phyloP scores from a whole-genome alignment of 2,888 invertebrate genomes.

The Ferdinandea cuprea region DNA sequence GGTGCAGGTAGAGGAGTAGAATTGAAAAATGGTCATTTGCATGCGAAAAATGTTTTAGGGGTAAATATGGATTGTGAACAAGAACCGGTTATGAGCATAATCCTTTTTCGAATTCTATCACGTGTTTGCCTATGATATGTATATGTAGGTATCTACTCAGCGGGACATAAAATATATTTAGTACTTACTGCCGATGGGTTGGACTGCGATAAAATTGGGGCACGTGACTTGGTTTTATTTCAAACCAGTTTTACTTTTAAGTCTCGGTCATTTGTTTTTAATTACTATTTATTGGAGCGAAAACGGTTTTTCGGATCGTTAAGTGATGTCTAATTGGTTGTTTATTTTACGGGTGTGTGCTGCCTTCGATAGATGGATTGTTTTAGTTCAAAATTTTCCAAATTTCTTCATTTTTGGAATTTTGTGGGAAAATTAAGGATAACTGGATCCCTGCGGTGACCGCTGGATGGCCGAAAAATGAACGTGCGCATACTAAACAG shows the following conservation, averaged over 20 bases:
- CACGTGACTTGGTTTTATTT: not conserved
- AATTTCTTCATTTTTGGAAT: no score
- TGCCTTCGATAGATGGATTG: no score
- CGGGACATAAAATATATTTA: not conserved
- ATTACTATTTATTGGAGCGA: not conserved
- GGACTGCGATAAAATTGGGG: not conserved
- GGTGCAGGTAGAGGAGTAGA: slow-evolving; percentile 4
- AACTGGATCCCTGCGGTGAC: no score
- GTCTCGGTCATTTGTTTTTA: not conserved
- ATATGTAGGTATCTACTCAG: not conserved
- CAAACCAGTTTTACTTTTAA: not conserved
- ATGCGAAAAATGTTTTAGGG: not conserved
- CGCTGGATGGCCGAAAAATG: no score
- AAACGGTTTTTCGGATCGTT: not conserved
- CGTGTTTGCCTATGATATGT: not conserved
- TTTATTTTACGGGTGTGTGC: no score
- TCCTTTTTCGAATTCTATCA: not conserved
- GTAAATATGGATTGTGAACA: not conserved
- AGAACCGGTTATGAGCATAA: no score
- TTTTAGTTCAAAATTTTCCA: no score
- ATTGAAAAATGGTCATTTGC: not conserved
- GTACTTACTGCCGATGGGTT: no score
- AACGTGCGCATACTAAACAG: no score
- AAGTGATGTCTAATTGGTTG: not conserved
- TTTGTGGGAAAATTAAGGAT: no score